These are phyloP conservation scores for Bombus waltoni DNA, from an alignment of 1,140 invertebrate genomes.

Conservation along the genomic window DNA sequence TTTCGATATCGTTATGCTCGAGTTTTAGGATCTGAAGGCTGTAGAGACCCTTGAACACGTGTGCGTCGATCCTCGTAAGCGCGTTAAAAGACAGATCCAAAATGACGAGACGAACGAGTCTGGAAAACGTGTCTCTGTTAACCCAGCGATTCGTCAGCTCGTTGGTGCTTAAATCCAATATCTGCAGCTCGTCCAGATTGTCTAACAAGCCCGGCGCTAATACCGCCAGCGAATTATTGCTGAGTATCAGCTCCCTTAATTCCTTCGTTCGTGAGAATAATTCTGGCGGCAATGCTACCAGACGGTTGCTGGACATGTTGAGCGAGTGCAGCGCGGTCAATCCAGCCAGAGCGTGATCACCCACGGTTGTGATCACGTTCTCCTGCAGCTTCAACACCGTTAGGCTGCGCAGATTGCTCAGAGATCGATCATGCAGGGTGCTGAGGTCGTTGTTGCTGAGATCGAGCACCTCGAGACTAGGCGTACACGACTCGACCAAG, in stretches of 20 bases:
- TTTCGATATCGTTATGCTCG: conserved; percentile 89
- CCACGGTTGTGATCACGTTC: conserved; percentile 88
- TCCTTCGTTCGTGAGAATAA: conserved; percentile 87
- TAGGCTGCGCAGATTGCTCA: conserved; percentile 87
- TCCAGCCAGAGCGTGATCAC: conserved; percentile 88
- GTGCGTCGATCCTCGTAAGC: conserved; percentile 87
- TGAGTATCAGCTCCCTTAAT: conserved; percentile 88
- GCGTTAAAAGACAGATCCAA: conserved; percentile 90
- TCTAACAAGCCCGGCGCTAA: conserved; percentile 90
- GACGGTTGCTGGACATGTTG: conserved; percentile 90
- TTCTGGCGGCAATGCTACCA: conserved; percentile 89
- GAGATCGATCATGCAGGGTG: conserved; percentile 86
- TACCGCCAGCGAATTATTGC: conserved; percentile 91
- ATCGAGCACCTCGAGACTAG: conserved; percentile 87
- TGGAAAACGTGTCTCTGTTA: conserved; percentile 89
- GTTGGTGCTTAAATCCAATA: conserved; percentile 90
- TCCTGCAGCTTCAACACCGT: conserved; percentile 87
- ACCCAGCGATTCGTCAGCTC: conserved; percentile 91
- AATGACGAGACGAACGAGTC: conserved; percentile 87
- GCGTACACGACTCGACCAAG: conserved; percentile 85
- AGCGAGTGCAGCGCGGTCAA: conserved; percentile 86
- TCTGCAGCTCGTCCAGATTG: conserved; percentile 89
- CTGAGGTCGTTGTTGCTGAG: conserved; percentile 89
- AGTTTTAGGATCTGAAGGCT: conserved; percentile 90
- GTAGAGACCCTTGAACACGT: conserved; percentile 89